These are phyloP conservation scores for Dilophus febrilis DNA, from an alignment of 2,888 invertebrate genomes.

Conservation along the genomic window DNA sequence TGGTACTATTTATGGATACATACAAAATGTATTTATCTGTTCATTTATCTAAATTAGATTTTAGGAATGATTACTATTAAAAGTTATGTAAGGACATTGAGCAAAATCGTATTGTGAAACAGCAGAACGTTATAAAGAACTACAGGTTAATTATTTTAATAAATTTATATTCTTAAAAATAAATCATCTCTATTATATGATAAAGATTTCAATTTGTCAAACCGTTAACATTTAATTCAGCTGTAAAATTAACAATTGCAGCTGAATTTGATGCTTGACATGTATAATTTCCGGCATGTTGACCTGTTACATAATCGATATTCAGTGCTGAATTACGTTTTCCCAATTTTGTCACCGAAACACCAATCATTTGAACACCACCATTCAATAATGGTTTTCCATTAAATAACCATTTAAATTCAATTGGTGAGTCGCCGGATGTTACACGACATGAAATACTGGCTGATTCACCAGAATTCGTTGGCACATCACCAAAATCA, in stretches of 20 bases:
- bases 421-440: constrained; percentile 63
- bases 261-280: constrained; percentile 50
- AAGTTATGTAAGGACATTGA: too few relatives aligned
- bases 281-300: constrained; percentile 53
- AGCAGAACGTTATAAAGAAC: too few relatives aligned
- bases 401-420: constrained; percentile 58
- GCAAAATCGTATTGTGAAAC: too few relatives aligned
- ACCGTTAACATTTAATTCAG: constrained; percentile 43
- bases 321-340: constrained; percentile 46
- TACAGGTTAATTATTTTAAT: too few relatives aligned
- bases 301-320: constrained; percentile 49
- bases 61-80: too few relatives aligned
- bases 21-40: too few relatives aligned
- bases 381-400: constrained; percentile 22
- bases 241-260: constrained; percentile 39
- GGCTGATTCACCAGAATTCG: constrained; percentile 52
- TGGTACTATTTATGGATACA: constrained; percentile 34
- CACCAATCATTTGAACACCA: constrained; percentile 36
- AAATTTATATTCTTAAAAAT: too few relatives aligned
- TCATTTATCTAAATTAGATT: too few relatives aligned
- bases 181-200: too few relatives aligned
- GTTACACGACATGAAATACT: constrained; percentile 51
- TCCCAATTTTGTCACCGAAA: constrained; percentile 34
- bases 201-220: too few relatives aligned
- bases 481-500: constrained; percentile 57